Evolutionary conservation across 2,888 invertebrate species (phyloP), one percentile per base, ranked within the genome.

Genomic region (Aporophyla lueneburgensis): DNA sequence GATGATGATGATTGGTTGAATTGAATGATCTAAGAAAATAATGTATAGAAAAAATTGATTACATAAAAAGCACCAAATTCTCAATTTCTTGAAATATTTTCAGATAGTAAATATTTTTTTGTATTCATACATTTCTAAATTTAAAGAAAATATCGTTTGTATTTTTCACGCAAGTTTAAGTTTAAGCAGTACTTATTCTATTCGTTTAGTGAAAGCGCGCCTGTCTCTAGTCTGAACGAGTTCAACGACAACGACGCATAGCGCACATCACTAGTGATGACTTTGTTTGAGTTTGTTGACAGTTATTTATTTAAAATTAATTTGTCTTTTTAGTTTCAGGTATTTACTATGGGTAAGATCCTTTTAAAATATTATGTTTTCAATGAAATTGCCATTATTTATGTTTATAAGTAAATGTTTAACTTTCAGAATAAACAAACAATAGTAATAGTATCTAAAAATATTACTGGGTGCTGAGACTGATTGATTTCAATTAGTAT

Each of bases 281-380:
- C 58, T 54, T 71, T 59, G 62, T 68, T 62, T 82, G 85, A 80
- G 80, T 77, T 77, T 76, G 82, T 71, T 89, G 91, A 88, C 90
- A 89, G 89, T 91, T 88, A 83, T 74, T 74, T 88, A 78, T 78
- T 88, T 88, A 71, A 83, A 83, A 80, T 84, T 86, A 78, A 75
- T 84, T 86, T 88, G 83, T 63, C 2, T 89, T 88, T 88, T 79
- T 85, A 65, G 46, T 85, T 85, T 89, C 92, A 93, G 93, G 89
- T 91, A 86, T 85, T 82, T 46, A 77, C 78, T 86, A 94, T 94
- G 94, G 95, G 94, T 94, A 89, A 90, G 92, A 59, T 71, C 2
- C 5, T 51, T 61, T 63, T 40, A 27, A 24, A 62, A 21, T 59
- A n/a, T 27, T 16, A 19, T 49, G 9, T n/a, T 46, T 33, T 19